Evolutionary conservation across 2,113 vertebrate genomes (phyloP).

Genomic region (Azemiops feae): DNA sequence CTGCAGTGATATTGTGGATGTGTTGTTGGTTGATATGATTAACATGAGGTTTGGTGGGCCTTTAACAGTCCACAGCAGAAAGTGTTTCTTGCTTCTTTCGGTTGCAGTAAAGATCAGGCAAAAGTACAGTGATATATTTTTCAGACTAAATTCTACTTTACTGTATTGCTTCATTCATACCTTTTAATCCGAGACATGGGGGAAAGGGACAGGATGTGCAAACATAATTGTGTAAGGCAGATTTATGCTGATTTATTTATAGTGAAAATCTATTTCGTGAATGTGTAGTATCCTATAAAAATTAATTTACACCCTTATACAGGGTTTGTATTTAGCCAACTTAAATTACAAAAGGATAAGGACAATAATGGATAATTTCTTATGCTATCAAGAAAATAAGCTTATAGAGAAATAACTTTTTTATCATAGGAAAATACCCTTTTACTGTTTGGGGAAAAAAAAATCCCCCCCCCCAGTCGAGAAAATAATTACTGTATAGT

Average conservation of each 20-base stretch:
- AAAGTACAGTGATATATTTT: background rate
- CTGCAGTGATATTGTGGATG: background rate
- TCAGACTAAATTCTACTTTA: background rate
- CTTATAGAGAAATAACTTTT: background rate
- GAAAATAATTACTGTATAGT: background rate
- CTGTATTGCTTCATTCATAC: slow-evolving; percentile 6
- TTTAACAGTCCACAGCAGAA: no score
- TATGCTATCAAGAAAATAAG: background rate
- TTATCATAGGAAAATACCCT: background rate
- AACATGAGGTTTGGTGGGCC: background rate
- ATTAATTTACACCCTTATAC: background rate
- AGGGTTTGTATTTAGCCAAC: background rate
- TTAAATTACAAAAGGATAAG: background rate
- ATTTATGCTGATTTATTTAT: no score
- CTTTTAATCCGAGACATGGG: background rate
- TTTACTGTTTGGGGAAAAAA: background rate
- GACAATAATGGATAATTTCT: background rate
- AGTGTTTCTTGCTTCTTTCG: background rate
- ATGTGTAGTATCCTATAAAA: background rate
- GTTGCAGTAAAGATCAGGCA: background rate
- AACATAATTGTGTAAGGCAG: no score
- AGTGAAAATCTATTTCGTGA: no score
- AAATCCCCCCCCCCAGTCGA: no score
- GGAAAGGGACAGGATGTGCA: no score
- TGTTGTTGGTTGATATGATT: background rate